Base-by-base conservation (phyloP, 2,888 invertebrate genomes). In the Meliscaeva auricollis region DNA sequence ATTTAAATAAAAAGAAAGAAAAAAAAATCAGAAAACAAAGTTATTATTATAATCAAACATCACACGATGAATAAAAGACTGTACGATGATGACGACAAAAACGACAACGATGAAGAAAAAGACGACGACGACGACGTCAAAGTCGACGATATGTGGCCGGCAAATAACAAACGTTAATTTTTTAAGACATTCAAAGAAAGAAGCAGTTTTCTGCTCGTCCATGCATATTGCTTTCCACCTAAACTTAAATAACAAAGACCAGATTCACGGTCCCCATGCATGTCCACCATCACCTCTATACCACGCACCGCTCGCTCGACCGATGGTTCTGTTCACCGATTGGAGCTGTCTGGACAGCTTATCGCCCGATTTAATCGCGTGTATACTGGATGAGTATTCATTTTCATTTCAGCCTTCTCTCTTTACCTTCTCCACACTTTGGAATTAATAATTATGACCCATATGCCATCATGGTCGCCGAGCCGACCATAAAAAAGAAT, bases 371-470 rank as follows among this genome's bases (percentile, higher is more conserved):
- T 82, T 82, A 87, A 87, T 87, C 87, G 82, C 82, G 41, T 82
- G 68, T 76, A 85, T 81, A 77, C 76, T 85, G 41, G 35, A 85
- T 81, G 76, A 81, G 80, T 81, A 68, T 81, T 85, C 73, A 64
- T 77, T 85, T 85, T 85, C 46, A 46, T 70, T 66, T 32, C 35
- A 44, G 22, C 50, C 50, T 60, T 26, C 32, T 17, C 69, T 46
- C 20, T 13, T 2, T 11, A 11, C 11, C 35, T 38, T 38, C 38
- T 4, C 6, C 15, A 26, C 64, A 69, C 80, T 66, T 64, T 75
- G 52, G 50, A 83, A 83, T 83, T 73, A 81, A 81, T 81, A 85
- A 85, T 85, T 77, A 85, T 85, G 85, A 85, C 85, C 85, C 85
- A 85, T 77, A 85, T 85, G 85, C 69, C 48, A 62, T 73, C 54